Base-by-base conservation (phyloP, 2,797 vertebrate species). In the Myoxocephalus aenaeus region DNA sequence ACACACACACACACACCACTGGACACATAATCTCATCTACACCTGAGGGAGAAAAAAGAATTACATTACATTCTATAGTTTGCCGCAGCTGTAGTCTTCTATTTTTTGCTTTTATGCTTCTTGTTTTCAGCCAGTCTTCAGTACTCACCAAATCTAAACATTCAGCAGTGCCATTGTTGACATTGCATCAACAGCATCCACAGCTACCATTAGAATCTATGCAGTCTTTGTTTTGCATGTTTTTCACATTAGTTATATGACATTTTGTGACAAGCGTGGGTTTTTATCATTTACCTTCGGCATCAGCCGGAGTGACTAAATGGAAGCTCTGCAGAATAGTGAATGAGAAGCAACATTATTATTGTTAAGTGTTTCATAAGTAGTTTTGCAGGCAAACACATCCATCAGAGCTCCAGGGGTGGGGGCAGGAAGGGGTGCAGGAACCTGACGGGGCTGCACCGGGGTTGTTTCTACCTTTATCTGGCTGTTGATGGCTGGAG, bases 361-460 rank as follows among this genome's bases (percentile, higher is more conserved):
- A 83, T 87, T 87, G 86, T 89, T 89, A 90, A 89, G 86, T 89
- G 87, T 90, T 91, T 91, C 85, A 85, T 92, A 89, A 92, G 90
- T 88, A 89, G 85, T 87, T 92, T 90, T 80, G 61, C 71, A 77
- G 88, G 84, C 77, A 64, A 76, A 76, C 70, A 74, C 78, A 90
- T 92, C 82, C 79, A 86, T 92, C 93, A 90, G 66, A 53, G 80
- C 64, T 84, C 65, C 79, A 7, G 83, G 75, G 90, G 71, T 32
- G 77, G 58, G 72, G 75, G 80, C 27, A 17, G 67, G 69, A 68
- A 46, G 79, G 74, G 78, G 61, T 17, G 40, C 65, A 54, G 79
- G 88, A 70, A 59, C 75, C 70, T 77, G 75, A 72, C 74, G 81
- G 32, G 78, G 78, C 66, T 77, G 75, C 77, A 56, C 5, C 5